These are phyloP conservation scores for Mesoclemmys tuberculata DNA, from an alignment of 2,113 vertebrate genomes.

Conservation along the genomic window DNA sequence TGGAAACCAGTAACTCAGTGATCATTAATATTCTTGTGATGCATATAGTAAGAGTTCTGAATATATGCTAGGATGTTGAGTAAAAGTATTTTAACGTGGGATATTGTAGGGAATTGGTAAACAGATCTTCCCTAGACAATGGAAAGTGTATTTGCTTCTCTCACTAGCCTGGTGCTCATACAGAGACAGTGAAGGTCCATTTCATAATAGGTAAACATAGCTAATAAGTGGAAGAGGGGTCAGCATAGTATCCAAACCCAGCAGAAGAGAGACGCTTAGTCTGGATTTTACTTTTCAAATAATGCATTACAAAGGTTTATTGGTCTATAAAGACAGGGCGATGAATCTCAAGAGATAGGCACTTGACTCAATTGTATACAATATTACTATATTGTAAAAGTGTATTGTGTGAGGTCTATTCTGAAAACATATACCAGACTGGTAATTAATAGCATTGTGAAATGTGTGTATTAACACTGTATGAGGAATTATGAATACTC, in stretches of 20 bases:
- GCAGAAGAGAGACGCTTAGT: not conserved
- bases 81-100: not conserved
- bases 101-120: not conserved
- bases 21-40: not conserved
- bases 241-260: not conserved
- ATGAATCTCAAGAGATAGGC: not conserved
- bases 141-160: not conserved
- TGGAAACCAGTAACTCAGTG: not conserved
- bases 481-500: no score
- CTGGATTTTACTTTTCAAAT: not conserved
- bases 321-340: not conserved
- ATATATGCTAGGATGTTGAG: not conserved
- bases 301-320: not conserved
- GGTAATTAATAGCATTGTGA: not conserved
- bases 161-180: not conserved
- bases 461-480: not conserved
- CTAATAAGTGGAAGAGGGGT: not conserved
- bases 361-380: not conserved
- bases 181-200: not conserved
- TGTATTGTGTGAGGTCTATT: not conserved
- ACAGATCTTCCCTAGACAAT: not conserved
- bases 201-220: not conserved
- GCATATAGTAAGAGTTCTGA: not conserved
- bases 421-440: not conserved
- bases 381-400: not conserved